These are phyloP conservation scores for Perognathus longimembris DNA, from an alignment of 2,113 vertebrate species.

Conservation along the genomic window DNA sequence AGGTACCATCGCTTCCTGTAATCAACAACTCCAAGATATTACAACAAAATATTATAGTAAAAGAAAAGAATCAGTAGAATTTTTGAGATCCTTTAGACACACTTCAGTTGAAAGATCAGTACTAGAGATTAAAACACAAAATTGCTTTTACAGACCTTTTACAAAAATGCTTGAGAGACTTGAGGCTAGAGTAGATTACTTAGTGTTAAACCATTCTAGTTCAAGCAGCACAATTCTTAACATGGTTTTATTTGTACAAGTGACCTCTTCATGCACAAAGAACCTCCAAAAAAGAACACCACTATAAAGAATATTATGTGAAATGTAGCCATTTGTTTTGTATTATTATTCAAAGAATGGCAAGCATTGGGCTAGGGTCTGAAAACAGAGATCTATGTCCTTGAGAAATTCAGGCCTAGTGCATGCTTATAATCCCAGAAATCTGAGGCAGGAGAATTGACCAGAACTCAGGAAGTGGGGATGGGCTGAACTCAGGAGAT, in stretches of 20 bases:
- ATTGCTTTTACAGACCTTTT: not conserved
- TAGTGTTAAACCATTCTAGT: not conserved
- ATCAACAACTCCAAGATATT: not conserved
- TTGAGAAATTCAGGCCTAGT: not conserved
- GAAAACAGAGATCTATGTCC: not conserved
- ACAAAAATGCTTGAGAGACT: not conserved
- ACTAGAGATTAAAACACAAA: not conserved
- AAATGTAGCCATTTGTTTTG: not conserved
- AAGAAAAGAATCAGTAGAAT: not conserved
- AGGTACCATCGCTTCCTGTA: not conserved
- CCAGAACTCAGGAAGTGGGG: not conserved
- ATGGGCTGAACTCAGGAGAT: not conserved
- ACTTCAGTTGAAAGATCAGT: not conserved
- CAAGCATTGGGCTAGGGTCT: not conserved
- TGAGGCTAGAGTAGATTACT: not conserved
- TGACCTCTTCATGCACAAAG: not conserved
- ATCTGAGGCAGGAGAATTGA: not conserved
- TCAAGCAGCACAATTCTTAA: not conserved
- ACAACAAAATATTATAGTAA: not conserved
- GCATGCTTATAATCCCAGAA: not conserved
- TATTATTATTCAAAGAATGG: not conserved
- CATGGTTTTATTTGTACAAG: not conserved
- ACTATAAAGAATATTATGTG: not conserved
- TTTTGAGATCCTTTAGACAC: constrained; percentile 8
- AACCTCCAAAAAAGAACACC: not conserved